Evolutionary conservation across 2,888 invertebrate species (phyloP).

Genomic region (Orchestes rusci): DNA sequence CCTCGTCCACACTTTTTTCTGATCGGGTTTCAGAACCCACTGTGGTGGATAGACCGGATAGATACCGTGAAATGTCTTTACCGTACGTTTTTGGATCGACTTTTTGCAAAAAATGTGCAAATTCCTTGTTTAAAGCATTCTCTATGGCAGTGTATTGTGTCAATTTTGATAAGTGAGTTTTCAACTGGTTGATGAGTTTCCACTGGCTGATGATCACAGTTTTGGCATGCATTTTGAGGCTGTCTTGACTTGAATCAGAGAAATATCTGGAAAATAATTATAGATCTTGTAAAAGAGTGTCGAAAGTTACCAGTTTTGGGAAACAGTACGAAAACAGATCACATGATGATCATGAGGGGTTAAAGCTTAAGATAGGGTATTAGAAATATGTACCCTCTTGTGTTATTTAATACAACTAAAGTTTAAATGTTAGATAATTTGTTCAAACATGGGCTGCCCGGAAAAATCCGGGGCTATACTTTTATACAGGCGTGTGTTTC

Average conservation of each 20-base stretch:
- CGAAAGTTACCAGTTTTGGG: no score
- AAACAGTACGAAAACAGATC: no score
- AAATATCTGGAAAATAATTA: constrained; percentile 18
- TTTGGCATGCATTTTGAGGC: constrained; percentile 37
- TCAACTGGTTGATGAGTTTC: constrained; percentile 46
- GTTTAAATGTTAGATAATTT: no score
- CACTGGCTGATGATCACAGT: constrained; percentile 41
- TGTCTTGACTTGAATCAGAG: constrained; percentile 13
- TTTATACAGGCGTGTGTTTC: no score
- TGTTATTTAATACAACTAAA: no score
- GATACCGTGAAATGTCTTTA: constrained; percentile 34
- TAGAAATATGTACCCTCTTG: no score
- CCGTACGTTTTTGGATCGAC: constrained; percentile 42
- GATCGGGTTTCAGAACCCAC: constrained; percentile 6
- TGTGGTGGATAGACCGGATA: constrained; percentile 35
- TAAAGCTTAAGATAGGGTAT: no score
- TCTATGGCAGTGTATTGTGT: constrained; percentile 44
- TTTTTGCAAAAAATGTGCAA: constrained; percentile 47
- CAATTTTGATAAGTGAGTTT: constrained; percentile 44
- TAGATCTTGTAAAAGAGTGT: no score
- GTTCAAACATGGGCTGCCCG: no score
- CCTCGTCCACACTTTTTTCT: constrained; percentile 10
- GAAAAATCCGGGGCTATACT: no score
- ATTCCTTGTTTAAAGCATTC: constrained; percentile 46
- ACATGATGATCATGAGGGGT: no score